These are phyloP conservation scores for Laothoe populi DNA, from an alignment of 2,888 invertebrate genomes.

Conservation along the genomic window DNA sequence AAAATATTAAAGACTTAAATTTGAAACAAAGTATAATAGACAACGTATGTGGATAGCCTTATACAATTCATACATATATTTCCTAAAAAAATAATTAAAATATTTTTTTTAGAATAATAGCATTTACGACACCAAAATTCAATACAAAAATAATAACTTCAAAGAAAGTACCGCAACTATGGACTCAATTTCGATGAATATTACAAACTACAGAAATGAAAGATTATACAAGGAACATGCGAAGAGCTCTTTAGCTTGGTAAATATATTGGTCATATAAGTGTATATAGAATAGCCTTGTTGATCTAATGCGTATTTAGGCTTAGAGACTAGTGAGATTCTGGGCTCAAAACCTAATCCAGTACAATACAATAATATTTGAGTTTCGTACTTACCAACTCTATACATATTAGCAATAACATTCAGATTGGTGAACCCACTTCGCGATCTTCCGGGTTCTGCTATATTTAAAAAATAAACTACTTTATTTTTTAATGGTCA, in stretches of 20 bases:
- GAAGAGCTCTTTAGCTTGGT: neutral
- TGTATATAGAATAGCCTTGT: no score
- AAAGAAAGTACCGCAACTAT: conserved; percentile 36
- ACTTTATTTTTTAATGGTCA: no score
- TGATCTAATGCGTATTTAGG: no score
- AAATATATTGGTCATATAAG: neutral
- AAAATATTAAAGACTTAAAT: neutral
- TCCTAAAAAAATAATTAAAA: neutral
- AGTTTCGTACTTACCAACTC: no score
- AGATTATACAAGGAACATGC: neutral
- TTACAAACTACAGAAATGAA: conserved; percentile 48
- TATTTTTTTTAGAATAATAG: neutral
- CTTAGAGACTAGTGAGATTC: no score
- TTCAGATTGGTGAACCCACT: no score
- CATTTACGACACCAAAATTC: neutral
- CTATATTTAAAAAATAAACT: no score
- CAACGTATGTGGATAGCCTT: neutral
- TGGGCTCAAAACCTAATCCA: no score
- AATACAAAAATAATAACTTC: conserved; percentile 44
- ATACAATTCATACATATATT: neutral
- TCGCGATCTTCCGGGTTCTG: no score
- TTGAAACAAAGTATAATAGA: neutral
- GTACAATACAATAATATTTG: no score
- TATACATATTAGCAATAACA: no score
- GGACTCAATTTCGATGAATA: conserved; percentile 3